Evolutionary conservation across 1,140 invertebrate species (phyloP).

Genomic region (Batillaria attramentaria): DNA sequence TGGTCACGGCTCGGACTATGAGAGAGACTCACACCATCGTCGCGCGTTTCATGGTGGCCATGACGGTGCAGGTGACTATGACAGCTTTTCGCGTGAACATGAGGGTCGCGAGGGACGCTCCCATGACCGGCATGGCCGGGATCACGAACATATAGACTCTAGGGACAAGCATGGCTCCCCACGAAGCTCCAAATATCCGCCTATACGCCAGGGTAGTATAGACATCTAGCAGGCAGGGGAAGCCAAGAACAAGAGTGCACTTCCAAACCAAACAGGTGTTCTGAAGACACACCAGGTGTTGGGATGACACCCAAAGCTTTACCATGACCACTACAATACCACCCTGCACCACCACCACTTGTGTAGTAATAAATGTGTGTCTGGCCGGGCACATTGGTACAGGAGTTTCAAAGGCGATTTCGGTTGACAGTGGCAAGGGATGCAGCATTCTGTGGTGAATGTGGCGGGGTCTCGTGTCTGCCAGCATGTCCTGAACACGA

Average conservation of each 20-base stretch:
- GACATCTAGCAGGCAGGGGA: slow-evolving; percentile 50
- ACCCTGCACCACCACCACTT: slow-evolving; percentile 6
- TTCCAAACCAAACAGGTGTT: slow-evolving; percentile 25
- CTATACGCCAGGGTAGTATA: slow-evolving; percentile 61
- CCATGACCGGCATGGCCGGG: slow-evolving; percentile 38
- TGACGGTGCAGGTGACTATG: slow-evolving; percentile 40
- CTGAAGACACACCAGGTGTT: slow-evolving; percentile 17
- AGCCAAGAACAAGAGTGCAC: not conserved
- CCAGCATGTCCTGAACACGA: too few species aligned
- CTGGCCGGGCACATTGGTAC: too few species aligned
- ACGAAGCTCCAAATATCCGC: slow-evolving; percentile 51
- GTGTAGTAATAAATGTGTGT: too few species aligned
- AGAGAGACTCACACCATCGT: slow-evolving; percentile 34
- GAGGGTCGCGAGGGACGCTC: slow-evolving; percentile 35
- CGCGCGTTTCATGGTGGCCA: slow-evolving; percentile 40
- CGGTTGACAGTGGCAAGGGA: not conserved
- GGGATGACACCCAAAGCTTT: slow-evolving; percentile 24
- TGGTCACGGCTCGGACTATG: slow-evolving; percentile 29
- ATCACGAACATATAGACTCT: slow-evolving; percentile 42
- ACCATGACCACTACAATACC: slow-evolving; percentile 23
- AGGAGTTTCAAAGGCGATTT: too few species aligned
- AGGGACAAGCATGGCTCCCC: slow-evolving; percentile 45
- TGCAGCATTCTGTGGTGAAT: slow-evolving; percentile 3
- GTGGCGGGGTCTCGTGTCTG: too few species aligned
- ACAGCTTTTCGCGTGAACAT: slow-evolving; percentile 36